phyloP scores from a whole-genome alignment of 2,113 vertebrate genomes.

The Copsychus sechellarum region DNA sequence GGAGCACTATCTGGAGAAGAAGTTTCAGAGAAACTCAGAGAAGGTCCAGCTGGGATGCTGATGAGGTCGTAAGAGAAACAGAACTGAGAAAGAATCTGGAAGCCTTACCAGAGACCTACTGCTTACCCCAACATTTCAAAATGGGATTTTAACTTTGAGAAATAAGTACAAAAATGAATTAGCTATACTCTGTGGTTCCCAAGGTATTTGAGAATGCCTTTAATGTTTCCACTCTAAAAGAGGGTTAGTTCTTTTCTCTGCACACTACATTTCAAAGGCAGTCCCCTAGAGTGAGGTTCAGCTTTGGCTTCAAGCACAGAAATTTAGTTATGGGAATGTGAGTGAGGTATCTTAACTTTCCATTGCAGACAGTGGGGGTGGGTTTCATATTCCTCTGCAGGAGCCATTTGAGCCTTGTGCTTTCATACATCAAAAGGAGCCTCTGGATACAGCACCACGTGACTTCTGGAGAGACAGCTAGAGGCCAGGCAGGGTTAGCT shows the following conservation, averaged over 20 bases:
- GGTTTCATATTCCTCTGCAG: neutral
- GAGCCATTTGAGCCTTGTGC: neutral
- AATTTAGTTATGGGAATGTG: neutral
- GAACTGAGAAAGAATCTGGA: neutral
- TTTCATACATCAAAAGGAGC: neutral
- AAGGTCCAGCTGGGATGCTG: neutral
- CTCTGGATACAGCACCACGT: neutral
- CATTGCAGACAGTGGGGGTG: neutral
- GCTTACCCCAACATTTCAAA: neutral
- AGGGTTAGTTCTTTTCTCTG: constrained; percentile 39
- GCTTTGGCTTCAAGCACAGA: constrained; percentile 28
- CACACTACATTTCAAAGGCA: constrained; percentile 50
- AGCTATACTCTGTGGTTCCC: constrained; percentile 5
- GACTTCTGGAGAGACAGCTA: neutral
- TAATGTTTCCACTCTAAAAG: constrained; percentile 35
- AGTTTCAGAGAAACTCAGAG: neutral
- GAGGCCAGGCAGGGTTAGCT: neutral
- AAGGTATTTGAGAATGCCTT: constrained; percentile 29
- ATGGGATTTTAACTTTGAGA: constrained; percentile 5
- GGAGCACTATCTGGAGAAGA: neutral
- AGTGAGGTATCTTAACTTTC: constrained; percentile 9
- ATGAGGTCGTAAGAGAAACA: neutral
- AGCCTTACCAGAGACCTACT: neutral
- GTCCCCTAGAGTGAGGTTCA: constrained; percentile 37
- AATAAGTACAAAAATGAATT: constrained; percentile 39